phyloP scores from a whole-genome alignment of 2,888 invertebrate species.

The Notodromas monacha region DNA sequence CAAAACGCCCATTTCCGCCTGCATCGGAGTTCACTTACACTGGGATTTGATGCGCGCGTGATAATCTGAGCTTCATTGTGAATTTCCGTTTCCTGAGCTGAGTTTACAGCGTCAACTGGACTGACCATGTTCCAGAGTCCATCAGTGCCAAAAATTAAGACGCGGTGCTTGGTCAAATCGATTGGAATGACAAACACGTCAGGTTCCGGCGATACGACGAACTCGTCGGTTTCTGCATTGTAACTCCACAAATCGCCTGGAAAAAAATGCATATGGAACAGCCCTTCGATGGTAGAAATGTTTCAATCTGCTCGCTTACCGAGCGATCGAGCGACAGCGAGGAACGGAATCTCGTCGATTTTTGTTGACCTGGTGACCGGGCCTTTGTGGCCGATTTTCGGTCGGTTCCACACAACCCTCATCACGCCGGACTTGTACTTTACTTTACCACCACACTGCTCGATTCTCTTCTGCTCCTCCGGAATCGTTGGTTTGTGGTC shows the following conservation, averaged over 20 bases:
- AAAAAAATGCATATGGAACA: constrained; percentile 9
- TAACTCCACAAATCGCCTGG: constrained; percentile 84
- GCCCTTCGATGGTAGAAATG: neutral
- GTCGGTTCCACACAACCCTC: constrained; percentile 86
- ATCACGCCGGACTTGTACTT: constrained; percentile 49
- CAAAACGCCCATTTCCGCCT: too few species aligned
- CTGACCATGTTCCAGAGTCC: constrained; percentile 86
- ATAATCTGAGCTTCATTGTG: constrained; percentile 27
- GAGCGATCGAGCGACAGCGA: constrained; percentile 77
- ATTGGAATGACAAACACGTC: constrained; percentile 60
- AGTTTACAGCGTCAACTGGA: constrained; percentile 42
- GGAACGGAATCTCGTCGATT: constrained; percentile 70
- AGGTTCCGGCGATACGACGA: constrained; percentile 89
- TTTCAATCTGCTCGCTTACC: constrained; percentile 19
- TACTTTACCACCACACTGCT: constrained; percentile 20
- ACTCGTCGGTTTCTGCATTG: constrained; percentile 56
- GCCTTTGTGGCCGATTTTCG: constrained; percentile 44
- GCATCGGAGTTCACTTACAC: too few species aligned
- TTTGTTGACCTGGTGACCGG: constrained; percentile 61
- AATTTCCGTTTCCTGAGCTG: constrained; percentile 45
- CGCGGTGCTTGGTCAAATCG: constrained; percentile 34
- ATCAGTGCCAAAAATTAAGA: constrained; percentile 79
- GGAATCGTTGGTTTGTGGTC: constrained; percentile 84
- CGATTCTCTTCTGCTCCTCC: constrained; percentile 48
- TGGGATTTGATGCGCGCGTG: constrained; percentile 9